Conservation (phyloP, 2,797 vertebrate species). For the Cheirogaleus major region DNA sequence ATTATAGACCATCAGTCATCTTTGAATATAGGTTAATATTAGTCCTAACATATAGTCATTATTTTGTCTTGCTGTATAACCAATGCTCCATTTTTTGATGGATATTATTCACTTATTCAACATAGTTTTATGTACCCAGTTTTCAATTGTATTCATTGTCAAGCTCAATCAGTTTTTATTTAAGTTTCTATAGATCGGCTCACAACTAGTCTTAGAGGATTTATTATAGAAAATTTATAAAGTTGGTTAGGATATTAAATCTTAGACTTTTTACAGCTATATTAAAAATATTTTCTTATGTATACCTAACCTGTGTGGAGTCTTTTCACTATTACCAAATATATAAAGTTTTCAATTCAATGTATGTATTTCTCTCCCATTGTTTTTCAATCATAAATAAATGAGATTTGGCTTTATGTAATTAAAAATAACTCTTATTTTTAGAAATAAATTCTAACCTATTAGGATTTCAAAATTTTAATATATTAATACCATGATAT, state of each 20-base stretch:
- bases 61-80: neutral
- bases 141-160: neutral
- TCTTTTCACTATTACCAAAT: neutral
- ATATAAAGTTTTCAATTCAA: neutral
- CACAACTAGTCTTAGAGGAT: neutral
- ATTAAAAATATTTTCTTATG: neutral
- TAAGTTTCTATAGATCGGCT: neutral
- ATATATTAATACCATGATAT: neutral
- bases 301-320: neutral
- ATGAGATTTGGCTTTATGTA: neutral
- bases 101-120: neutral
- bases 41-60: neutral
- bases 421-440: neutral
- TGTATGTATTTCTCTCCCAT: neutral
- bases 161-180: conserved; percentile 10
- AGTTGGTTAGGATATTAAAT: neutral
- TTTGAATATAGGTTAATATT: neutral
- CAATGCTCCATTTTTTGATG: neutral
- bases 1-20: neutral
- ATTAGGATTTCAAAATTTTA: neutral
- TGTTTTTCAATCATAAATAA: neutral
- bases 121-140: neutral
- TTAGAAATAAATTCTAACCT: neutral
- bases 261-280: neutral
- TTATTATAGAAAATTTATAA: neutral